Evolutionary conservation across 2,113 vertebrate genomes (phyloP), one percentile per base, ranked within the genome.

Genomic region (Axis porcinus): DNA sequence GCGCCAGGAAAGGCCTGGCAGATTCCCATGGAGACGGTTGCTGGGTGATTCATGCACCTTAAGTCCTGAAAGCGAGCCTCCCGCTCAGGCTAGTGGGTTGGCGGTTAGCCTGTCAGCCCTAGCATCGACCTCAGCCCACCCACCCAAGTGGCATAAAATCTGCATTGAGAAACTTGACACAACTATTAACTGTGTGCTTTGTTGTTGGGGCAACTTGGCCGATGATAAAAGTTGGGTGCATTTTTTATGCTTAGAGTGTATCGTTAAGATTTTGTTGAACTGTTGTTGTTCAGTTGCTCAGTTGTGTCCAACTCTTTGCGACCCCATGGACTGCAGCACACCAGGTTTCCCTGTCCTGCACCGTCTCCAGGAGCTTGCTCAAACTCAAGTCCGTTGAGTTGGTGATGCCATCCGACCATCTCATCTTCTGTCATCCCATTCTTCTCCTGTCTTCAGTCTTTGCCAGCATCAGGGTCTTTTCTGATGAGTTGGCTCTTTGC

Each of bases 1-100:
- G 25, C 2, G 1, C 21, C 30, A 6, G 16, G 3, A 0, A 40
- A 40, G 25, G 1, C 11, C 40, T 1, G 5, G 64, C 2, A 17
- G 55, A 25, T 87, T 19, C 64, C 11, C 76, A 2, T 0, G 6
- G 13, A 60, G 50, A 52, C 0, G 2, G 12, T 7, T 36, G 17
- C 23, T 7, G 17, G 17, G 40, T 30, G 25, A 33, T 25, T 54
- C 45, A 6, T 0, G 0, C 23, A 25, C 43, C 54, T 7, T 6
- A 2, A 8, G 23, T 30, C 33, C 54, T 50, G 19, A 58, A 55
- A 36, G 3, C 21, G 33, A 57, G 50, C 60, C 55, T 87, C 58
- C 40, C 5, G 7, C 8, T n/a, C 8, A 23, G 13, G 23, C 27
- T 36, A 23, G 3, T 33, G 15, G n/a, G 52, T 30, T 28, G 60